Conservation (phyloP, 1,140 invertebrate species). For the Drosophila guanche region DNA sequence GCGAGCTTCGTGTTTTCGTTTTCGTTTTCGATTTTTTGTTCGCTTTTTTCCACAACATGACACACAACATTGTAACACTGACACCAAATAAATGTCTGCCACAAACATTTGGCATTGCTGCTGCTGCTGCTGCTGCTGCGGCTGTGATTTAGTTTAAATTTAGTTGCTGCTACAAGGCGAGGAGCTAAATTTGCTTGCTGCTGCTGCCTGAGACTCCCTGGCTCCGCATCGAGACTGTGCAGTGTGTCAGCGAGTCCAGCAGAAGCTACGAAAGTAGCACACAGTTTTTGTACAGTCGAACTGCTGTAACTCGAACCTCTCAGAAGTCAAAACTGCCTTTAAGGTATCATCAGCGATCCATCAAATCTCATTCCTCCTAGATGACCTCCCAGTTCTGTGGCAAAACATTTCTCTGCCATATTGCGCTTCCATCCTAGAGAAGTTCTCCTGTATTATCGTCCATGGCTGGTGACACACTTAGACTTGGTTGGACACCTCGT, state of each 20-base stretch:
- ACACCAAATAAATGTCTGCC: constrained; percentile 65
- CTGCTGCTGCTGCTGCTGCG: constrained; percentile 38
- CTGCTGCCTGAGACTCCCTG: constrained; percentile 54
- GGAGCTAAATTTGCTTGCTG: constrained; percentile 69
- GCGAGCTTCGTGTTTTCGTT: constrained; percentile 7
- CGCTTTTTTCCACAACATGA: constrained; percentile 42
- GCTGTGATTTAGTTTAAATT: constrained; percentile 53
- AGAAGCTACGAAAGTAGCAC: constrained; percentile 34
- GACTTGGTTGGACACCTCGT: constrained; percentile 49
- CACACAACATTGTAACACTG: constrained; percentile 67
- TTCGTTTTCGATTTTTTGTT: constrained; percentile 3
- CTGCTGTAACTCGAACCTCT: too few species aligned
- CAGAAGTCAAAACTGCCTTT: too few species aligned
- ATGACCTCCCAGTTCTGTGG: too few species aligned
- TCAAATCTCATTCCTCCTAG: too few species aligned
- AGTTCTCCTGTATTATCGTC: constrained; percentile 17
- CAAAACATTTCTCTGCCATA: too few species aligned
- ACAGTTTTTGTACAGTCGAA: constrained; percentile 41
- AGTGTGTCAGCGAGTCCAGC: background rate
- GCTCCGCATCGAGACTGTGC: constrained; percentile 41
- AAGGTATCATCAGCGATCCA: too few species aligned
- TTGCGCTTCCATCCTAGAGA: background rate
- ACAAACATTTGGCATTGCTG: constrained; percentile 52
- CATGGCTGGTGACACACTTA: constrained; percentile 43
- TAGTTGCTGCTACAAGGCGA: constrained; percentile 72